Conservation (phyloP, 2,797 vertebrate species). For the Silurus lanzhouensis region DNA sequence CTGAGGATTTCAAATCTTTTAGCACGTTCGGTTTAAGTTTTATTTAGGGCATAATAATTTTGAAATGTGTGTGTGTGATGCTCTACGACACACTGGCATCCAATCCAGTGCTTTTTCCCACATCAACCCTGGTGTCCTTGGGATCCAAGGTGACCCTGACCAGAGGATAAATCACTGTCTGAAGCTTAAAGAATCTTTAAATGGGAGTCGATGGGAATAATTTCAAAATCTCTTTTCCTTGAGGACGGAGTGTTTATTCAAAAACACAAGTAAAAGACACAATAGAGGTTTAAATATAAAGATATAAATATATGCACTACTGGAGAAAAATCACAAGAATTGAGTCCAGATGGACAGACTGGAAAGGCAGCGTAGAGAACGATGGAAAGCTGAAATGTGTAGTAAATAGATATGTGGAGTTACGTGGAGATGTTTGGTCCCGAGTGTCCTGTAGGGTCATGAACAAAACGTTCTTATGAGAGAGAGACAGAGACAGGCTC, state of each 20-base stretch:
- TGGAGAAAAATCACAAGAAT: background rate
- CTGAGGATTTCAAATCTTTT: background rate
- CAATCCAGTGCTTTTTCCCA: too few species aligned
- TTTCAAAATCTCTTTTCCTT: background rate
- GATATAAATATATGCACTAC: too few species aligned
- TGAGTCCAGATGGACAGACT: background rate
- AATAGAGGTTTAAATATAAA: background rate
- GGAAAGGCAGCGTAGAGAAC: too few species aligned
- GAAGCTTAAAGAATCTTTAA: background rate
- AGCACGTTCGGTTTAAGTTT: background rate
- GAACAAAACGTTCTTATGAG: slow-evolving; percentile 52
- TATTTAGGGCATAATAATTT: background rate
- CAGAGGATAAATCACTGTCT: background rate
- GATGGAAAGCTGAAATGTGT: background rate
- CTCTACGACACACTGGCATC: too few species aligned
- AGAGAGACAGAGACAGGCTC: slow-evolving; percentile 39
- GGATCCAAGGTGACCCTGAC: background rate
- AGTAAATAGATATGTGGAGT: background rate
- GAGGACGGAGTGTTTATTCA: background rate
- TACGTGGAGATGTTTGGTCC: background rate
- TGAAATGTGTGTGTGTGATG: background rate
- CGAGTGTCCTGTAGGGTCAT: slow-evolving; percentile 4
- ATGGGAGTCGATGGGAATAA: background rate
- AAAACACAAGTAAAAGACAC: background rate
- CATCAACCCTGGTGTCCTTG: too few species aligned